Evolutionary conservation across 1,140 invertebrate genomes (phyloP).

Genomic region (Heliothis subflexa): DNA sequence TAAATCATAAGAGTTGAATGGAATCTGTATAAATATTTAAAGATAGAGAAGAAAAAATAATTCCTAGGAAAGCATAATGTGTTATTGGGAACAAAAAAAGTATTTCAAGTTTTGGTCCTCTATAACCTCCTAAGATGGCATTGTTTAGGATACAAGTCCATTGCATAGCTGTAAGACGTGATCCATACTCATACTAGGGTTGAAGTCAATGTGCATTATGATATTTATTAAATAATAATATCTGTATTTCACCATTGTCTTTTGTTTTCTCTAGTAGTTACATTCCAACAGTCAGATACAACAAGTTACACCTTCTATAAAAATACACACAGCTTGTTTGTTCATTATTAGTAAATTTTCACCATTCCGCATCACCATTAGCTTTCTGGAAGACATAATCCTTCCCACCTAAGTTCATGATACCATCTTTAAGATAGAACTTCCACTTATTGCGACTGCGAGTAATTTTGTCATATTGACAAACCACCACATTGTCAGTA

Average conservation of each 20-base stretch:
- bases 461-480: constrained; percentile 99
- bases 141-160: neutral
- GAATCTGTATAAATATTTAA: too few relatives aligned
- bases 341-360: constrained; percentile 57
- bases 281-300: constrained; percentile 62
- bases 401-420: constrained; percentile 99
- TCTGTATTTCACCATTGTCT: constrained; percentile 54
- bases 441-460: constrained; percentile 99
- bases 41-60: too few relatives aligned
- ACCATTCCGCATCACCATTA: constrained; percentile 99
- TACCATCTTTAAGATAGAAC: constrained; percentile 99
- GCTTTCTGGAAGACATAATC: constrained; percentile 99
- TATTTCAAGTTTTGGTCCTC: neutral
- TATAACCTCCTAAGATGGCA: neutral
- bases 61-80: too few relatives aligned
- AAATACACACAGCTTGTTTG: constrained; percentile 66
- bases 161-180: neutral
- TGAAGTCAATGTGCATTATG: constrained; percentile 31
- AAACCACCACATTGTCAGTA: constrained; percentile 99
- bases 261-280: constrained; percentile 54
- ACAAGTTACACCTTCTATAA: constrained; percentile 65
- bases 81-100: too few relatives aligned
- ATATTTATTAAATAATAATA: constrained; percentile 36
- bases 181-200: constrained; percentile 14
- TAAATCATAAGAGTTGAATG: too few relatives aligned